These are phyloP conservation scores for Allolobophora icterica DNA, from an alignment of 2,888 invertebrate species.

Conservation along the genomic window DNA sequence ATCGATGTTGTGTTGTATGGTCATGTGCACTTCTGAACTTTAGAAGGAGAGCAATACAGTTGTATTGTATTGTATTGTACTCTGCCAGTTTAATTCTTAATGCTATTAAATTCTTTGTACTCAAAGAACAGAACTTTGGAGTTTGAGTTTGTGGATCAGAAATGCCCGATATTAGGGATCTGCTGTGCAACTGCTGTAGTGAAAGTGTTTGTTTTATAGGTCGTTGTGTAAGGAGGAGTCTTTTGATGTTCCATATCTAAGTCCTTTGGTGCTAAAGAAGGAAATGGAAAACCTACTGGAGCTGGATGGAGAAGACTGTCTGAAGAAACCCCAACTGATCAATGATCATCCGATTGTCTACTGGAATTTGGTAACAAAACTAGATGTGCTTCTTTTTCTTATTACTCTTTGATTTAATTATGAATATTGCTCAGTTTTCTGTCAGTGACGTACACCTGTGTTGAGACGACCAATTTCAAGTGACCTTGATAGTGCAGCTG, in stretches of 20 bases:
- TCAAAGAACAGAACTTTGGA: not conserved
- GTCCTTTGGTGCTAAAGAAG: constrained; percentile 33
- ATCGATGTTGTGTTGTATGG: no score
- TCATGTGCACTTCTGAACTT: no score
- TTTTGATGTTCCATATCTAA: constrained; percentile 33
- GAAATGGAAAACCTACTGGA: constrained; percentile 34
- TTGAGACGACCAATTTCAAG: not conserved
- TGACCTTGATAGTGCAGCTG: no score
- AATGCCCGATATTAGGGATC: not conserved
- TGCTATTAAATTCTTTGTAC: not conserved
- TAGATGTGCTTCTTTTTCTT: not conserved
- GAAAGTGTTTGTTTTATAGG: not conserved
- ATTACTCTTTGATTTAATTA: not conserved
- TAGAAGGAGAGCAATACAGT: no score
- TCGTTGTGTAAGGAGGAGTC: not conserved
- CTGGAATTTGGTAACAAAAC: constrained; percentile 37
- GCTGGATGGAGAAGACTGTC: constrained; percentile 29
- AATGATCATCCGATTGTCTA: constrained; percentile 32
- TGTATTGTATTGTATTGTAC: no score
- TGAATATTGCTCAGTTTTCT: not conserved
- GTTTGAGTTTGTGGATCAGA: not conserved
- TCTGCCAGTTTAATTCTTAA: not conserved
- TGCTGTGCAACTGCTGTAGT: not conserved
- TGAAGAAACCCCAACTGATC: constrained; percentile 4
- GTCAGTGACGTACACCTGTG: not conserved